phyloP scores from a whole-genome alignment of 2,888 invertebrate species.

The Dyspetes luteomarginatus region DNA sequence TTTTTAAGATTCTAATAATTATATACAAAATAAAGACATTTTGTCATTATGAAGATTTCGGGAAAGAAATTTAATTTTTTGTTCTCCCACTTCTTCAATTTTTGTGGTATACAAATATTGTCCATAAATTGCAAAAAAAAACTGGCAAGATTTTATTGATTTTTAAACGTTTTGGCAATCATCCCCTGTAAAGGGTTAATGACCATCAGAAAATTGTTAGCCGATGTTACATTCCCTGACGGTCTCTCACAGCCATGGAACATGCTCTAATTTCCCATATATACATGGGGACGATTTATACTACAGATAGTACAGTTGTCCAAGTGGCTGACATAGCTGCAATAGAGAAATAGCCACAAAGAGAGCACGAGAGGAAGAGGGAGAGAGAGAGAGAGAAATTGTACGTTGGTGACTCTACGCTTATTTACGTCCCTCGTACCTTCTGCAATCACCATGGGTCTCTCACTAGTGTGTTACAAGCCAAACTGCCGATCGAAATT shows the following conservation, averaged over 20 bases:
- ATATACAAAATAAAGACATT: too few species aligned
- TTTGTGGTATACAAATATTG: too few species aligned
- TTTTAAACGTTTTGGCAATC: too few species aligned
- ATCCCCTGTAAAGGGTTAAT: too few species aligned
- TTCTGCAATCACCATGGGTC: constrained; percentile 8
- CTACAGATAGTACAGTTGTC: background rate
- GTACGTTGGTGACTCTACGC: constrained; percentile 26
- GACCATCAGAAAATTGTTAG: too few species aligned
- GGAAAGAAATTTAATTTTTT: too few species aligned
- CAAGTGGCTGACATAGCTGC: background rate
- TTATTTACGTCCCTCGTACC: constrained; percentile 53
- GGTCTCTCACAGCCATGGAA: background rate
- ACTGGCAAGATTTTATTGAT: too few species aligned
- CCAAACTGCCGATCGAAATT: constrained; percentile 78
- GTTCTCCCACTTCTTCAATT: too few species aligned
- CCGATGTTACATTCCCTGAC: too few species aligned
- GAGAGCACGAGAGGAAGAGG: background rate
- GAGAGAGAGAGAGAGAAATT: background rate
- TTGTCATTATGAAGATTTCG: too few species aligned
- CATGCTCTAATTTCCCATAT: background rate
- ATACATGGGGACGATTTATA: background rate
- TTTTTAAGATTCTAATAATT: too few species aligned
- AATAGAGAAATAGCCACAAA: background rate
- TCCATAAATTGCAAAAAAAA: too few species aligned
- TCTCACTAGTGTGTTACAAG: constrained; percentile 73